These are phyloP conservation scores for Loriculus beryllinus DNA, from an alignment of 2,797 vertebrate genomes.

Conservation along the genomic window DNA sequence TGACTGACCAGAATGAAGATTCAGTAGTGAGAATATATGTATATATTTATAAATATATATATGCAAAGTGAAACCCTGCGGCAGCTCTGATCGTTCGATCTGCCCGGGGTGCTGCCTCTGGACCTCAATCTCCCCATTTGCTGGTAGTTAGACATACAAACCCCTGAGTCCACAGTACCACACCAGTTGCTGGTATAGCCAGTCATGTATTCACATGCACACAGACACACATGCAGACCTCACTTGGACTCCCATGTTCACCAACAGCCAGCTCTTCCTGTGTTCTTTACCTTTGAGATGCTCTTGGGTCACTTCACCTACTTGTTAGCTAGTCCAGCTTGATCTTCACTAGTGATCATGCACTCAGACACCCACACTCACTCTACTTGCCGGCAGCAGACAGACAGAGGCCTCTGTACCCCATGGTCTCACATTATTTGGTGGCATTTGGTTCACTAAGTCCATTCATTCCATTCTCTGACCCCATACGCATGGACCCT, in stretches of 20 bases:
- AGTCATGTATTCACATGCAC: accelerated
- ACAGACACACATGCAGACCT: too few species aligned
- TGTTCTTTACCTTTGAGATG: neutral
- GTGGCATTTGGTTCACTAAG: neutral
- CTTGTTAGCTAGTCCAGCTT: neutral
- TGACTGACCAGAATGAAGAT: neutral
- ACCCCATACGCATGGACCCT: accelerated
- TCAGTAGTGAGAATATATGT: neutral
- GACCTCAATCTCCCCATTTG: neutral
- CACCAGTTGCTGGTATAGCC: neutral
- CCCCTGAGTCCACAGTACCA: neutral
- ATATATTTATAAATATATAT: neutral
- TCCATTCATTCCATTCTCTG: neutral
- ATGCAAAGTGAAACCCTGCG: neutral
- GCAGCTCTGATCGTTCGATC: neutral
- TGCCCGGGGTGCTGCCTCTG: neutral
- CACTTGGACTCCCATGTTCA: neutral
- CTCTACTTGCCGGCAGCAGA: neutral
- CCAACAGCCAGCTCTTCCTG: neutral
- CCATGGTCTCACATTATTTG: neutral
- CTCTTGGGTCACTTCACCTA: neutral
- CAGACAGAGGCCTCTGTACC: accelerated
- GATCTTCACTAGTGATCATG: neutral
- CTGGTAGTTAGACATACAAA: neutral
- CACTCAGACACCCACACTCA: neutral